Evolutionary conservation across 2,888 invertebrate genomes (phyloP), one percentile per base, ranked within the genome.

Genomic region (Ormyrus thymus): DNA sequence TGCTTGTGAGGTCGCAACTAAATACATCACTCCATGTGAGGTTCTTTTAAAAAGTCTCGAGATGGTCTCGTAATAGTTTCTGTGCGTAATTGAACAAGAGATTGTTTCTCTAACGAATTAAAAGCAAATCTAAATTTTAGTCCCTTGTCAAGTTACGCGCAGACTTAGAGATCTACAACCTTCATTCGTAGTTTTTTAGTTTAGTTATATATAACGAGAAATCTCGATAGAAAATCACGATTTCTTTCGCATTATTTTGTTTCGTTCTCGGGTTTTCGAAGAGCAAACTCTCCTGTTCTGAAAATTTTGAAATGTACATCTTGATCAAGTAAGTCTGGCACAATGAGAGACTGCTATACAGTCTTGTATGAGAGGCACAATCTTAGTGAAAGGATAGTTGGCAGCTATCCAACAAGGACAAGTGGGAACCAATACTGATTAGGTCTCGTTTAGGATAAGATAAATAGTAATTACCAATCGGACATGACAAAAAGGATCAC

Each of bases 301-400:
- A 79, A 70, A 71, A 71, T 75, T 70, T 50, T 66, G 84, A 86
- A 86, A 89, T 89, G 88, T 89, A 89, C 83, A 88, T 88, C 88
- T 90, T 90, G 89, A 89, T 90, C 89, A 89, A 90, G 89, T 90
- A 90, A 90, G 89, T 87, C 89, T 87, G 89, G 88, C 84, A 84
- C 76, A 70, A 58, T 29, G 71, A 82, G 55, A 59, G 50, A 56
- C n/a, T 71, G 45, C 13, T 48, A 29, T 29, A 29, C 29, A 70
- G 66, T 64, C 46, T 51, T 53, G 13, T 59, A 46, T 9, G 56
- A 69, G 15, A 69, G 29, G 29, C 29, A 56, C 29, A 58, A 51
- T n/a, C 53, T 55, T n/a, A 65, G 48, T 59, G 76, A 72, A 69
- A 55, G 10, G 59, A 76, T 59, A 75, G 56, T 56, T 62, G 55